These are phyloP conservation scores for Chelon labrosus DNA, from an alignment of 2,797 vertebrate species.

Conservation along the genomic window DNA sequence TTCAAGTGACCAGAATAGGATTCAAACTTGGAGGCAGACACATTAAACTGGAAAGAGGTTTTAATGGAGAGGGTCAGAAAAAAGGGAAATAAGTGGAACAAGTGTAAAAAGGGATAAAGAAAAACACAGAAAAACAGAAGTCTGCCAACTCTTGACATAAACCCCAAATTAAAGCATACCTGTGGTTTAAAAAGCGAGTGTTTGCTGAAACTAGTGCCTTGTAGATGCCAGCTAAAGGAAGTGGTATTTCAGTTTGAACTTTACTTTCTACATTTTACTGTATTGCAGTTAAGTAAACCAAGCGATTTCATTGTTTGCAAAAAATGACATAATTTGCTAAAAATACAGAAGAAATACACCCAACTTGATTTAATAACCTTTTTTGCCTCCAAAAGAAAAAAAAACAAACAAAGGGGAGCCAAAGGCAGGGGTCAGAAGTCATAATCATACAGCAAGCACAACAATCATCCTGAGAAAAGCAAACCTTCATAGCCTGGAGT, in stretches of 20 bases:
- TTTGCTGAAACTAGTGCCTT: conserved; percentile 44
- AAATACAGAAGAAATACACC: conserved; percentile 7
- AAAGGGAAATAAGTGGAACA: conserved; percentile 26
- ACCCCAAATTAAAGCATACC: conserved; percentile 65
- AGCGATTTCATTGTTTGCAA: conserved; percentile 34
- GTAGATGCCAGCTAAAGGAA: conserved; percentile 32
- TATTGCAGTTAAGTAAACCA: conserved; percentile 27
- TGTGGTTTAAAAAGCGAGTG: conserved; percentile 70
- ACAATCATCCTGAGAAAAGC: conserved; percentile 79
- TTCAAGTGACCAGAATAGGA: conserved; percentile 29
- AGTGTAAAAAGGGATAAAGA: conserved; percentile 12
- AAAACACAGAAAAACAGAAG: conserved; percentile 20
- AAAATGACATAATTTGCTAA: conserved; percentile 25
- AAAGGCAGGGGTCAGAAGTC: conserved; percentile 73
- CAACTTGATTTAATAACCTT: conserved; percentile 26
- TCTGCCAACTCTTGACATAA: conserved; percentile 43
- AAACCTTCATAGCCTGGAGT: conserved; percentile 93
- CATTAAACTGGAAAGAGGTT: conserved; percentile 15
- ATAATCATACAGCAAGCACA: conserved; percentile 77
- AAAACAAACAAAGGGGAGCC: conserved; percentile 47
- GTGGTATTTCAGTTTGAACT: conserved; percentile 27
- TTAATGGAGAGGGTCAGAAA: conserved; percentile 1
- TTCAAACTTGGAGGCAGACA: conserved; percentile 30
- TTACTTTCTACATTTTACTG: conserved; percentile 45
- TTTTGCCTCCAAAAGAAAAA: not conserved